phyloP scores from a whole-genome alignment of 2,888 invertebrate species.

The Aspidapion aeneum region DNA sequence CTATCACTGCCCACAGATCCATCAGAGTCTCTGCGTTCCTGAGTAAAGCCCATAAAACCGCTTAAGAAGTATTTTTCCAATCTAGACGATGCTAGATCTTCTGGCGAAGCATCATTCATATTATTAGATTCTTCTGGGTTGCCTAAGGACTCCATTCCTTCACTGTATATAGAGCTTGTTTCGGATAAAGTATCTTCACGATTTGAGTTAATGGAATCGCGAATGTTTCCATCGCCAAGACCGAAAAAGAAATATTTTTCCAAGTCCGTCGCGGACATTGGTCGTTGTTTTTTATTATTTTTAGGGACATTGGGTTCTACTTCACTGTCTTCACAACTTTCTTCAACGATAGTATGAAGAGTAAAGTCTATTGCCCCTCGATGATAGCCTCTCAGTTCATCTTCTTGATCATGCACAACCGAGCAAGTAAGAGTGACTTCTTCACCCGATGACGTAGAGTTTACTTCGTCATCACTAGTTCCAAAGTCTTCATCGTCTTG shows the following conservation, averaged over 20 bases:
- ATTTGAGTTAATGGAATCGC: slow-evolving; percentile 49
- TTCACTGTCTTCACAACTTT: slow-evolving; percentile 92
- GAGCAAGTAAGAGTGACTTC: slow-evolving; percentile 58
- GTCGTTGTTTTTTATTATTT: slow-evolving; percentile 59
- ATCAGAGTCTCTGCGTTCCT: slow-evolving; percentile 73
- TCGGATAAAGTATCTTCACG: slow-evolving; percentile 70
- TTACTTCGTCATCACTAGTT: slow-evolving; percentile 57
- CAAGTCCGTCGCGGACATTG: slow-evolving; percentile 75
- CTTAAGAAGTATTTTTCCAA: slow-evolving; percentile 87
- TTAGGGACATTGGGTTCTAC: slow-evolving; percentile 60
- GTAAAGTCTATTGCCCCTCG: slow-evolving; percentile 84
- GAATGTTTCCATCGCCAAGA: slow-evolving; percentile 61
- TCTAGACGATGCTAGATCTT: slow-evolving; percentile 77
- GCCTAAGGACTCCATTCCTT: slow-evolving; percentile 71
- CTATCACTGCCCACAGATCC: slow-evolving; percentile 90
- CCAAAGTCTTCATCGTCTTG: slow-evolving; percentile 49
- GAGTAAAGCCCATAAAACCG: slow-evolving; percentile 79
- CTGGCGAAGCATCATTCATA: slow-evolving; percentile 54
- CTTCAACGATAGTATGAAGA: slow-evolving; percentile 89
- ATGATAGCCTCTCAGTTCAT: slow-evolving; percentile 79
- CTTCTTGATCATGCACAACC: slow-evolving; percentile 64
- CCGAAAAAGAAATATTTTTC: slow-evolving; percentile 91
- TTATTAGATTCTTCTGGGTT: slow-evolving; percentile 50
- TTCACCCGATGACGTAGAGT: slow-evolving; percentile 62
- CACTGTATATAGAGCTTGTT: slow-evolving; percentile 82